Percentiles rank a stretch among this genome's conserved stretches.
These are phyloP conservation scores for Cryptoprocta ferox DNA, from an alignment of 2,797 vertebrate genomes.

Conservation along the genomic window DNA sequence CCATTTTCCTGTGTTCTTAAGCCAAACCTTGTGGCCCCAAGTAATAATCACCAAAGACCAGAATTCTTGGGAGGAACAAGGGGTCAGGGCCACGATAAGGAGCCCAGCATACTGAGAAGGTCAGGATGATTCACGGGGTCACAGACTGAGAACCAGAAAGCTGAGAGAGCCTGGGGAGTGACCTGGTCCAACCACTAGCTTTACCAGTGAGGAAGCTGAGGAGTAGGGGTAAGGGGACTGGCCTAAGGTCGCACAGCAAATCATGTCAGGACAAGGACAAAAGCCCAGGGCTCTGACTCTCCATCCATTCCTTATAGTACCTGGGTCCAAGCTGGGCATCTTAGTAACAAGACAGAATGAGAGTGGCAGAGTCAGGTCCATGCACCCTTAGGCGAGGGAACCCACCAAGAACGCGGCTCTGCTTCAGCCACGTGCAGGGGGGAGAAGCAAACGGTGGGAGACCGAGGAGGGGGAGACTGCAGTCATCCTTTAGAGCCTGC, in stretches of 20 bases:
- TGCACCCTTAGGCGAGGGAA: fast-evolving
- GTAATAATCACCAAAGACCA: background rate
- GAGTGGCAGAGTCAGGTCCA: background rate
- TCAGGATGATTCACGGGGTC: background rate
- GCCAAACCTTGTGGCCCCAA: background rate
- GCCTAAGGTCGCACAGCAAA: background rate
- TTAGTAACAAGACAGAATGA: background rate
- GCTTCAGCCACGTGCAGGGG: background rate
- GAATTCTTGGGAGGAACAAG: background rate
- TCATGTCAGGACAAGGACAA: background rate
- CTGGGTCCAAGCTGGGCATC: background rate
- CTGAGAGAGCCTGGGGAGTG: background rate
- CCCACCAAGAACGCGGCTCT: background rate
- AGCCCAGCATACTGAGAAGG: background rate
- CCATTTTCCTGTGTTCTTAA: background rate
- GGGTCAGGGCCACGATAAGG: background rate
- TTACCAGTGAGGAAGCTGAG: background rate
- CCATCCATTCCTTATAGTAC: background rate
- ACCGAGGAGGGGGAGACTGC: fast-evolving
- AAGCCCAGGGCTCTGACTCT: background rate
- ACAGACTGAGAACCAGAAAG: background rate
- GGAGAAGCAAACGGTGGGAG: fast-evolving
- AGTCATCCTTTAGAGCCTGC: background rate
- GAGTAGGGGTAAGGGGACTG: background rate
- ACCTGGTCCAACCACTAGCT: background rate